Base-by-base conservation (phyloP, 2,113 vertebrate species). In the Todiramphus saurophagus region DNA sequence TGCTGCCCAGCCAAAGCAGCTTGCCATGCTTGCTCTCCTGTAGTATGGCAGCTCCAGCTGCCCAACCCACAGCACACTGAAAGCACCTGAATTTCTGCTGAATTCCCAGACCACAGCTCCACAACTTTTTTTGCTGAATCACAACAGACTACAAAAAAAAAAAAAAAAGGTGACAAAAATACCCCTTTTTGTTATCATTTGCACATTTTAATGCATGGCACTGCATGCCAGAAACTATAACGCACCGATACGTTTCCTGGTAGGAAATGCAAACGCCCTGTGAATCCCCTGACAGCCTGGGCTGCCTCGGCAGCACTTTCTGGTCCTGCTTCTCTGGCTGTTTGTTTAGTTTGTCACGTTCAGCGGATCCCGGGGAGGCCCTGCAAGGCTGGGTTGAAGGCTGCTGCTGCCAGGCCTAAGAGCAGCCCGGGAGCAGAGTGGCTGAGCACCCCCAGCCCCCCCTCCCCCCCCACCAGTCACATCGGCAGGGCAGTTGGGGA, bases 91-190 rank as follows among this genome's bases (percentile, higher is more conserved):
- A 78, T 84, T 81, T 58, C 56, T 94, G 77, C 48, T 87, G 77
- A 91, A 84, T 89, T 63, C 62, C 75, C 27, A 44, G 53, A 72
- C 66, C 28, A 84, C 60, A 82, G 39, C 11, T 51, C 50, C 50
- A 51, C 50, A 51, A 25, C 24, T 28, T 53, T 56, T 93, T 91
- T 78, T 64, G 87, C 95, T 89, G 95, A 96, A 87, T 94, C 94
- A 96, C 3, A 8, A 53, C 3, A 4, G 46, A 39, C 69, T 81
- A 13, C n/a, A n/a, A n/a, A 89, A 94, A 90, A 77, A 74, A 50
- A 50, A 60, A 72, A n/a, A 79, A 59, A 48, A 12, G 30, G 89
- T 60, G 77, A 95, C 66, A 96, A 96, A 96, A 97, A 89, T 95
- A 95, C 43, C 27, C 27, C 44, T 53, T 94, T 91, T 82, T 86